These are phyloP conservation scores for Sepioteuthis lessoniana DNA, from an alignment of 2,888 invertebrate species.

Conservation along the genomic window DNA sequence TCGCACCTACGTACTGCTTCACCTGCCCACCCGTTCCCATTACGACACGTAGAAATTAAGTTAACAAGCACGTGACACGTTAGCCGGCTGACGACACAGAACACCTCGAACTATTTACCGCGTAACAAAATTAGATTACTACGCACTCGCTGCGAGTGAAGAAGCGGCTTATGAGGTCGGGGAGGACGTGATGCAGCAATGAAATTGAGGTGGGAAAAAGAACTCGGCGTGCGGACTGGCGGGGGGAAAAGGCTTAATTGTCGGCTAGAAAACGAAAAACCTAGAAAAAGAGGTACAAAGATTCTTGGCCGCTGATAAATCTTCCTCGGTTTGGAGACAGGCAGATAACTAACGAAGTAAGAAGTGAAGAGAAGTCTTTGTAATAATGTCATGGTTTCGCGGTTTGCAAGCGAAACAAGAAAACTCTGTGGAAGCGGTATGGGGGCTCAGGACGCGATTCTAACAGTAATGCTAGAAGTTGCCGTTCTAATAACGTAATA, in stretches of 20 bases:
- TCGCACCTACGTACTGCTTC: background rate
- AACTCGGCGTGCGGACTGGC: background rate
- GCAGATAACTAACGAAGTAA: background rate
- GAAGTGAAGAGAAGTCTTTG: background rate
- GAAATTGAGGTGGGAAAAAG: background rate
- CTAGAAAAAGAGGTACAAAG: background rate
- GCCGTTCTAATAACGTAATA: background rate
- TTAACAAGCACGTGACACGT: background rate
- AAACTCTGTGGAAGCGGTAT: background rate
- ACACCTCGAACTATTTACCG: conserved; percentile 33
- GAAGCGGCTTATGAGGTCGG: background rate
- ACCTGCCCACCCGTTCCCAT: background rate
- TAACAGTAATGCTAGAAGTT: background rate
- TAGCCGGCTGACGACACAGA: conserved; percentile 33
- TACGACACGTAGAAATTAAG: conserved; percentile 8
- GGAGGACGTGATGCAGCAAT: background rate
- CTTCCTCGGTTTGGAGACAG: background rate
- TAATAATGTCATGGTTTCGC: background rate
- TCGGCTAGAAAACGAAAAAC: background rate
- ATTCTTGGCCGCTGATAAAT: background rate
- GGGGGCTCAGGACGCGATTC: background rate
- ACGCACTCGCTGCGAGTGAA: conserved; percentile 33
- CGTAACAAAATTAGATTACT: conserved; percentile 18
- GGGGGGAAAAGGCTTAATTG: background rate
- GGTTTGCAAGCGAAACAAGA: background rate